Conservation (phyloP, 2,113 vertebrate species). For the Myocastor coypus region DNA sequence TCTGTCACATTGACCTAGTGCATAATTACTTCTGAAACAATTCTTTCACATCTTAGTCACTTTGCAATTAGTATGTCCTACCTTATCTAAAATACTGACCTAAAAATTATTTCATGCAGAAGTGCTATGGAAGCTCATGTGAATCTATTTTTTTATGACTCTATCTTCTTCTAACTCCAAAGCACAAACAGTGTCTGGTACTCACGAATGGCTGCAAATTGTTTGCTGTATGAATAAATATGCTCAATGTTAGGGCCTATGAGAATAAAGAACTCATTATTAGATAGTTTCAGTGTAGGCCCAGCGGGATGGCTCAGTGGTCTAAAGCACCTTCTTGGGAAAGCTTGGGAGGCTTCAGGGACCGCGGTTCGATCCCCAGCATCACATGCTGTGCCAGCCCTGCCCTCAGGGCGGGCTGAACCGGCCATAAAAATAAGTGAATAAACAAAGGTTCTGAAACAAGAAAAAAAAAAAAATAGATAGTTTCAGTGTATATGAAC, state of each 20-base stretch:
- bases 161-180: not conserved
- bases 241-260: not conserved
- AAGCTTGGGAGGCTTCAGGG: too few relatives aligned
- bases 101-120: not conserved
- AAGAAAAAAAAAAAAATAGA: too few relatives aligned
- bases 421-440: too few relatives aligned
- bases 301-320: too few relatives aligned
- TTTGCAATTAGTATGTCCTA: not conserved
- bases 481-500: not conserved
- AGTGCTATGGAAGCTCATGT: not conserved
- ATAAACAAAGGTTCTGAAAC: too few relatives aligned
- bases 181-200: not conserved
- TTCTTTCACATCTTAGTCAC: not conserved
- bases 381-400: too few relatives aligned
- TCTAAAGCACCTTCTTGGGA: too few relatives aligned
- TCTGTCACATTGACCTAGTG: not conserved
- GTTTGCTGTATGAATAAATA: not conserved
- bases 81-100: not conserved
- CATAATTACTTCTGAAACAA: not conserved
- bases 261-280: not conserved
- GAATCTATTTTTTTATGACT: not conserved
- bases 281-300: too few relatives aligned
- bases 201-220: not conserved
- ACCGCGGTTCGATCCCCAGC: too few relatives aligned
- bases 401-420: too few relatives aligned